Conservation (phyloP, 2,113 vertebrate genomes). For the Daubentonia madagascariensis region DNA sequence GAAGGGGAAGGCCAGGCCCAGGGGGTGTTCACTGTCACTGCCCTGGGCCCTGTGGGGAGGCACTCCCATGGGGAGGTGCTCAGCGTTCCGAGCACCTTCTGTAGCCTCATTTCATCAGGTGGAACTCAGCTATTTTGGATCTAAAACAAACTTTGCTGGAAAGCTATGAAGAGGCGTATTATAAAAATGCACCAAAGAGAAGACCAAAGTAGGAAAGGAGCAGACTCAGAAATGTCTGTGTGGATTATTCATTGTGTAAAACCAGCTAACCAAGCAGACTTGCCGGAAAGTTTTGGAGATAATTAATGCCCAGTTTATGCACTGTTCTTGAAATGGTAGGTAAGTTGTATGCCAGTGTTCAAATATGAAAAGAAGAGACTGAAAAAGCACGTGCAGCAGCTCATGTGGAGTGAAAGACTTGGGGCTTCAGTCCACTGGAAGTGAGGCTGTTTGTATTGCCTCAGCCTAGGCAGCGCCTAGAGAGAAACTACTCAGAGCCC, state of each 20-base stretch:
- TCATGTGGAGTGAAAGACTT: background rate
- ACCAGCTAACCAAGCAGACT: background rate
- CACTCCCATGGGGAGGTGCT: rapidly evolving
- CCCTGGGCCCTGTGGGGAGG: background rate
- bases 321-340: background rate
- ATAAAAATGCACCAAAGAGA: background rate
- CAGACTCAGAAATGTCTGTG: background rate
- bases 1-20: background rate
- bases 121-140: background rate
- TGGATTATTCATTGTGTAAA: rapidly evolving
- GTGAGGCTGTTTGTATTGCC: rapidly evolving
- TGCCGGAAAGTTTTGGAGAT: background rate
- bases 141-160: background rate
- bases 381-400: rapidly evolving
- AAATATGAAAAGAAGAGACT: background rate
- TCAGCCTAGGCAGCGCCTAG: background rate
- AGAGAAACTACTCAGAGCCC: rapidly evolving
- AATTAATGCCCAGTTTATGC: background rate
- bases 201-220: background rate
- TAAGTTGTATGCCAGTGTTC: background rate
- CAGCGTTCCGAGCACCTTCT: too few relatives aligned
- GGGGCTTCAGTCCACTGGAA: rapidly evolving
- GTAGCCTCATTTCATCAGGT: background rate
- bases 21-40: background rate
- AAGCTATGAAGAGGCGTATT: background rate